Base-by-base conservation (phyloP, 2,888 invertebrate genomes). In the Erebia palarica region DNA sequence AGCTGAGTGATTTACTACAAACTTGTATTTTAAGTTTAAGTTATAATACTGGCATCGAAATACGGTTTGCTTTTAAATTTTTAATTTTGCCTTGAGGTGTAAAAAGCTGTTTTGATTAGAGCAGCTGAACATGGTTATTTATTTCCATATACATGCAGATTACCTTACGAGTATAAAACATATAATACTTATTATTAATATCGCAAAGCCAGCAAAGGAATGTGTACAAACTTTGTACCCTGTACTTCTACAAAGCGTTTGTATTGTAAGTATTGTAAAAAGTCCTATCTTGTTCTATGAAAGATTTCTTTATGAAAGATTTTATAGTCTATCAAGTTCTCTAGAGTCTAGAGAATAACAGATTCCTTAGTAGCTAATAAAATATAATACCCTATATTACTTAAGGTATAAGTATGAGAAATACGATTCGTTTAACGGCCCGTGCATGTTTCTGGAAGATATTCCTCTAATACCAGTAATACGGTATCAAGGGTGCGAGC, bases 401-500 rank as follows among this genome's bases (percentile, higher is more conserved):
- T 58, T 21, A 27, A 58, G 53, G 57, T 57, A 66, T 57, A 47
- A 65, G 53, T 67, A 21, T 8, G 53, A 68, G 59, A 55, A 65
- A 57, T 59, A 67, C 58, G 58, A 49, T 66, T 49, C 47, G 60
- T 60, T 58, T 57, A 61, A 68, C 60, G 27, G 21, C 63, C 65
- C 66, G 68, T 72, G 69, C 55, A 66, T 76, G 77, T 76, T 72
- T 67, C 72, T 75, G 58, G 49, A 73, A 75, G 75, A 77, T 77
- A 75, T 75, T 71, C 69, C 68, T 68, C 72, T 73, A 76, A 73
- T 76, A 72, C 73, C 36, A 69, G 69, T 68, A 66, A 53, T 65
- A 58, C 57, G 66, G 66, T 57, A 68, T 71, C 58, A 68, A 77
- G 81, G 80, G 77, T 80, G 79, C 78, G 68, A 73, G 72, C 75